phyloP scores from a whole-genome alignment of 2,888 invertebrate species.

The Empis livida region DNA sequence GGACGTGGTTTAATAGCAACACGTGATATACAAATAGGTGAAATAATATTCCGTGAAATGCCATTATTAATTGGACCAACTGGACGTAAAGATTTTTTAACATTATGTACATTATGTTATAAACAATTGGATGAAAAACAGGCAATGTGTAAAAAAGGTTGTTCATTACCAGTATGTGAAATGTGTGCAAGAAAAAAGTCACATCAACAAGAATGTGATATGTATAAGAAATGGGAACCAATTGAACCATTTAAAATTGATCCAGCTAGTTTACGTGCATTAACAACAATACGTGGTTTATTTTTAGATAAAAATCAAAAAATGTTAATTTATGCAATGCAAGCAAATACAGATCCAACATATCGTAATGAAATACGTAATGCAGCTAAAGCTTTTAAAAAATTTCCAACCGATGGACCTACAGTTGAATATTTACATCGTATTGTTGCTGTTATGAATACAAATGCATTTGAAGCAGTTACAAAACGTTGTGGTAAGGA shows the following conservation, averaged over 20 bases:
- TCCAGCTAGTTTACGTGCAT: slow-evolving; percentile 24
- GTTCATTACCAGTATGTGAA: slow-evolving; percentile 56
- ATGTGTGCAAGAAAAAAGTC: slow-evolving; percentile 44
- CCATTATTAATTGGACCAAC: slow-evolving; percentile 60
- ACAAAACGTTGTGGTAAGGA: slow-evolving; percentile 25
- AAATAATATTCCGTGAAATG: slow-evolving; percentile 55
- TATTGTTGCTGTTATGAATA: slow-evolving; percentile 32
- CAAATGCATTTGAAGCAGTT: slow-evolving; percentile 35
- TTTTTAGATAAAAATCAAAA: slow-evolving; percentile 26
- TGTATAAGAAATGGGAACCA: slow-evolving; percentile 45
- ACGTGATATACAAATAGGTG: slow-evolving; percentile 50
- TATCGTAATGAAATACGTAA: slow-evolving; percentile 30
- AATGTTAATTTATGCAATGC: slow-evolving; percentile 29
- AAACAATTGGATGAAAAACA: slow-evolving; percentile 34
- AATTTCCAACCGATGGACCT: slow-evolving; percentile 29
- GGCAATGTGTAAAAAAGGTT: slow-evolving; percentile 45
- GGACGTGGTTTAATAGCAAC: slow-evolving; percentile 62
- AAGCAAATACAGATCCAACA: slow-evolving; percentile 28
- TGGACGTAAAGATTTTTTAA: slow-evolving; percentile 39
- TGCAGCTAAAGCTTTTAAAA: slow-evolving; percentile 29
- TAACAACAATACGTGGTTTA: slow-evolving; percentile 30
- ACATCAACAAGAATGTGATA: slow-evolving; percentile 52
- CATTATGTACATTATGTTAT: slow-evolving; percentile 54
- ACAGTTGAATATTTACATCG: slow-evolving; percentile 28
- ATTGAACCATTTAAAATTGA: slow-evolving; percentile 29